Evolutionary conservation across 2,888 invertebrate species (phyloP).

Genomic region (Lasioglossum pauxillum): DNA sequence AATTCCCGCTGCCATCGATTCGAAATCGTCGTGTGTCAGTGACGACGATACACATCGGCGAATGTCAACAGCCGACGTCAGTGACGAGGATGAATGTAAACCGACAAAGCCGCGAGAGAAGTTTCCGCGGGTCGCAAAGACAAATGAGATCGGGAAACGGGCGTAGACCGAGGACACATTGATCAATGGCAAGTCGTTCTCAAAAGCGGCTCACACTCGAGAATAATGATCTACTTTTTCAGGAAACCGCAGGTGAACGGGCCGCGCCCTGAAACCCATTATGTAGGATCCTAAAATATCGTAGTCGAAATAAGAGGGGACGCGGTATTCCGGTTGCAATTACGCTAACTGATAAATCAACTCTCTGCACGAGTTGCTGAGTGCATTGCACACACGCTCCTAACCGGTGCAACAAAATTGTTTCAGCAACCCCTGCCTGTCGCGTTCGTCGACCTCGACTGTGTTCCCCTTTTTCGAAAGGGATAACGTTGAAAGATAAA

Average conservation of each 20-base stretch:
- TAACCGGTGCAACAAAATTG: constrained; percentile 1
- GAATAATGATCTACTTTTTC: constrained; percentile 47
- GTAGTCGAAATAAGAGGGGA: constrained; percentile 17
- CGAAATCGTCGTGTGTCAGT: background rate
- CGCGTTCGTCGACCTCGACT: background rate
- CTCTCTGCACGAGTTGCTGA: constrained; percentile 1
- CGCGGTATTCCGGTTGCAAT: constrained; percentile 23
- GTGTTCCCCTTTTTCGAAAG: background rate
- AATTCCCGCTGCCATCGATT: background rate
- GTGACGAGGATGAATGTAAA: constrained; percentile 20
- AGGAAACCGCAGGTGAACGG: constrained; percentile 28
- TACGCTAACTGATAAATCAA: constrained; percentile 44
- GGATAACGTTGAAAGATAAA: background rate
- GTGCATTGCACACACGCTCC: constrained; percentile 21
- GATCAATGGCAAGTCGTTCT: constrained; percentile 32
- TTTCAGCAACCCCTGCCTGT: background rate
- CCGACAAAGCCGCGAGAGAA: constrained; percentile 8
- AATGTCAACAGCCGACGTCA: background rate
- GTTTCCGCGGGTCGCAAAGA: background rate
- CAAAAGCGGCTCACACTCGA: constrained; percentile 19
- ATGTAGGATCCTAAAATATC: constrained; percentile 18
- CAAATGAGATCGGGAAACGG: constrained; percentile 28
- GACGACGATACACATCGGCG: background rate
- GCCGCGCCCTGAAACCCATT: background rate
- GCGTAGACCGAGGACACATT: constrained; percentile 28